Evolutionary conservation across 1,140 invertebrate genomes (phyloP).

Genomic region (Chlorops oryzae): DNA sequence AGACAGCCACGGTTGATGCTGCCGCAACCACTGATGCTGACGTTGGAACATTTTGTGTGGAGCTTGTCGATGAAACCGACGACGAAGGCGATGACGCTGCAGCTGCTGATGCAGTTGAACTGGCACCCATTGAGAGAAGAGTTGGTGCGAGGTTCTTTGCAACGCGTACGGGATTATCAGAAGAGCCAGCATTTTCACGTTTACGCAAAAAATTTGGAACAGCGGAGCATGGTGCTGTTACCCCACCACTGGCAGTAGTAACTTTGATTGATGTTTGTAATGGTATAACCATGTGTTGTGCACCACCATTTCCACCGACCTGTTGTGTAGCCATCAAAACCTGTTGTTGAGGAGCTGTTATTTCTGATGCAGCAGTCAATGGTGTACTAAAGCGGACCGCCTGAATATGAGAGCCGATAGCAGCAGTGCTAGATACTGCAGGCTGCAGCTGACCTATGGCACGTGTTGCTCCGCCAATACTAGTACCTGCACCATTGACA

Average conservation of each 20-base stretch:
- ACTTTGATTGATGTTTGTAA: conserved; percentile 44
- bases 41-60: too few species aligned
- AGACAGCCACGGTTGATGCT: neutral
- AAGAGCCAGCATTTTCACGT: conserved; percentile 49
- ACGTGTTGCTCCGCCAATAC: conserved; percentile 23
- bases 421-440: conserved; percentile 13
- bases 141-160: conserved; percentile 57
- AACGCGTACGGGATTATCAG: conserved; percentile 59
- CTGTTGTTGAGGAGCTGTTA: conserved; percentile 19
- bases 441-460: conserved; percentile 33
- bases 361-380: neutral
- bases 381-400: conserved; percentile 20
- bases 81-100: conserved; percentile 12
- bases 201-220: conserved; percentile 42
- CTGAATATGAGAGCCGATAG: conserved; percentile 19
- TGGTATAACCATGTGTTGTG: conserved; percentile 44
- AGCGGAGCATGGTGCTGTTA: conserved; percentile 14
- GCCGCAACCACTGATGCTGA: neutral
- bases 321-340: conserved; percentile 26
- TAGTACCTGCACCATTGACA: conserved; percentile 20
- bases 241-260: conserved; percentile 22
- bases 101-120: conserved; percentile 22
- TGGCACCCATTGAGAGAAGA: conserved; percentile 48
- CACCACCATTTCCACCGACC: conserved; percentile 14
- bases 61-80: too few species aligned